Evolutionary conservation across 2,888 invertebrate genomes (phyloP), one percentile per base, ranked within the genome.

Genomic region (Physocephala rufipes): DNA sequence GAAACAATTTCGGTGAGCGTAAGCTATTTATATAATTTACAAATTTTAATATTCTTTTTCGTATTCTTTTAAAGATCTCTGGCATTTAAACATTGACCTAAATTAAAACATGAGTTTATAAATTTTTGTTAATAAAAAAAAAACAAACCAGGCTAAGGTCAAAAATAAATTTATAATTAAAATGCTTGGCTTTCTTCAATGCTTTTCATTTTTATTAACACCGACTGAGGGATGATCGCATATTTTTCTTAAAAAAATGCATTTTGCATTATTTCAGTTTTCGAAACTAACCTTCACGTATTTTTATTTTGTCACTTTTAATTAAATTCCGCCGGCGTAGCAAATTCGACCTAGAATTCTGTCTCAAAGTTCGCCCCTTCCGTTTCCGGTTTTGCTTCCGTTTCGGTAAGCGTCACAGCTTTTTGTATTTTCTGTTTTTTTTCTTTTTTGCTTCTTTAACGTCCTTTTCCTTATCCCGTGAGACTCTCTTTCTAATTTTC

Each of bases 351-450:
- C 51, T 30, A 51, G n/a, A 26, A n/a, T n/a, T n/a, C n/a, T n/a
- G 19, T 28, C 49, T 45, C 26, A 43, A 7, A 12, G 1, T 47
- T 3, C 47, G 24, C 63, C 24, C 30, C 28, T 36, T 36, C 28
- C 65, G 65, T n/a, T 65, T 65, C 65, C 65, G 65, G 9, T 65
- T 65, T 51, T 51, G 65, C 21, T 65, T 30, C 3, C 7, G 19
- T 26, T 24, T 19, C 2, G 7, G n/a, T 55, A 3, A 24, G n/a
- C 28, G 24, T 15, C 13, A 36, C 36, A 36, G 36, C 9, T n/a
- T 36, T 19, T 36, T 12, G 24, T 19, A 26, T 61, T n/a, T 19
- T 36, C 1, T 2, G 36, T 7, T 49, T 49, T 19, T 26, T n/a
- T 30, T 51, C 30, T 30, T 9, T 4, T 19, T 13, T 53, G 15